These are phyloP conservation scores for Alethe castanea DNA, from an alignment of 2,113 vertebrate genomes.

Conservation along the genomic window DNA sequence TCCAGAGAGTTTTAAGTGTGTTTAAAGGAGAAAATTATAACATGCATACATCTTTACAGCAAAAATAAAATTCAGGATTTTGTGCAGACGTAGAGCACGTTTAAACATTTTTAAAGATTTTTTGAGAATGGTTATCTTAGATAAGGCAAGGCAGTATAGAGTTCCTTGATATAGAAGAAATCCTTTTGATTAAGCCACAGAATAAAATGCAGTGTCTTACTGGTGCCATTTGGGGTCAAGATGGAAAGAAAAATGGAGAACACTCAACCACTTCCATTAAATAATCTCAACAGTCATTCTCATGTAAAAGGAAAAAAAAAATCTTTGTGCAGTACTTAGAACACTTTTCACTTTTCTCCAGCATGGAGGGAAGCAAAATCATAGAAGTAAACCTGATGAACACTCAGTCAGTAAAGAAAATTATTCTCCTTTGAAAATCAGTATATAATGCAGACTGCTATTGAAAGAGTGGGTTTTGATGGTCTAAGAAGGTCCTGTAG, in stretches of 20 bases:
- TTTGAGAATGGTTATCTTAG: not conserved
- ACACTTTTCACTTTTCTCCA: not conserved
- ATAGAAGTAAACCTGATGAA: not conserved
- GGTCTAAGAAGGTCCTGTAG: not conserved
- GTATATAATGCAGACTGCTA: not conserved
- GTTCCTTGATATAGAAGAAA: not conserved
- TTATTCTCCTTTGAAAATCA: not conserved
- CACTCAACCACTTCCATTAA: not conserved
- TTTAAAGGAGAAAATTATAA: not conserved
- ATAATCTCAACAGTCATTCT: not conserved
- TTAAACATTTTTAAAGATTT: not conserved
- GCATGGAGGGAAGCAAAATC: not conserved
- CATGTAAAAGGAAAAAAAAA: not conserved
- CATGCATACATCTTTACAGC: not conserved
- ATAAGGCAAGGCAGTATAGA: not conserved
- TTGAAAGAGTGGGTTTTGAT: not conserved
- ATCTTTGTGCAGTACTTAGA: not conserved
- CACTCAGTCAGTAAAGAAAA: not conserved
- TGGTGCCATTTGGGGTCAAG: not conserved
- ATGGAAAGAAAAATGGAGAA: not conserved
- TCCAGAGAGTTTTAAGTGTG: not conserved
- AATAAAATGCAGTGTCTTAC: not conserved
- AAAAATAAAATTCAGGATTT: not conserved
- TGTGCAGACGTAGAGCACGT: not conserved
- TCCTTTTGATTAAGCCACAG: not conserved